Conservation (phyloP, 2,888 invertebrate genomes). For the Pandemis cinnamomeana region DNA sequence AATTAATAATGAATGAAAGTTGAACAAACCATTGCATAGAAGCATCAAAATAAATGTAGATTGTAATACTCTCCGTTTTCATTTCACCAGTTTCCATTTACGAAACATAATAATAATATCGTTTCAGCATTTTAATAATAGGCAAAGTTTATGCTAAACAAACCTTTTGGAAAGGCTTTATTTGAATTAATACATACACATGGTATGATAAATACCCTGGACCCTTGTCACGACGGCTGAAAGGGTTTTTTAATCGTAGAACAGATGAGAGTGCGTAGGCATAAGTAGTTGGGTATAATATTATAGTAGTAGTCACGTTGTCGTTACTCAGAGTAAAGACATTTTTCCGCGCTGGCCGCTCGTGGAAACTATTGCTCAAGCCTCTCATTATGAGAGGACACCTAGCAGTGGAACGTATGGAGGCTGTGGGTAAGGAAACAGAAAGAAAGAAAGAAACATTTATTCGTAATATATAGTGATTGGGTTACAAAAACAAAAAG, state of each 20-base stretch:
- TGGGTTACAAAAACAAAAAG: too few species aligned
- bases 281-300: constrained; percentile 9
- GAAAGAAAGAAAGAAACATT: too few species aligned
- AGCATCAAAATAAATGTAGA: not conserved
- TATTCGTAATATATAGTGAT: too few species aligned
- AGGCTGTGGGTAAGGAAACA: too few species aligned
- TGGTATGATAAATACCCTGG: constrained; percentile 34
- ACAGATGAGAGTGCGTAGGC: constrained; percentile 12
- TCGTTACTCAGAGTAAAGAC: not conserved
- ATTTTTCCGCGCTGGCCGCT: too few species aligned
- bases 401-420: too few species aligned
- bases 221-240: constrained; percentile 35
- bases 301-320: not conserved
- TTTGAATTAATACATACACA: constrained; percentile 37
- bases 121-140: constrained; percentile 23
- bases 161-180: constrained; percentile 32
- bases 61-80: not conserved
- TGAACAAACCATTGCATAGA: not conserved
- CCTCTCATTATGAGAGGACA: too few species aligned
- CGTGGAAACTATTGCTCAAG: too few species aligned
- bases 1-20: too few species aligned
- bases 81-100: not conserved
- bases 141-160: constrained; percentile 29
- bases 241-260: constrained; percentile 28
- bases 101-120: constrained; percentile 14